Percentiles rank a stretch among this genome's conserved stretches.
These are phyloP conservation scores for Urocitellus parryii DNA, from an alignment of 2,113 vertebrate genomes.

Conservation along the genomic window DNA sequence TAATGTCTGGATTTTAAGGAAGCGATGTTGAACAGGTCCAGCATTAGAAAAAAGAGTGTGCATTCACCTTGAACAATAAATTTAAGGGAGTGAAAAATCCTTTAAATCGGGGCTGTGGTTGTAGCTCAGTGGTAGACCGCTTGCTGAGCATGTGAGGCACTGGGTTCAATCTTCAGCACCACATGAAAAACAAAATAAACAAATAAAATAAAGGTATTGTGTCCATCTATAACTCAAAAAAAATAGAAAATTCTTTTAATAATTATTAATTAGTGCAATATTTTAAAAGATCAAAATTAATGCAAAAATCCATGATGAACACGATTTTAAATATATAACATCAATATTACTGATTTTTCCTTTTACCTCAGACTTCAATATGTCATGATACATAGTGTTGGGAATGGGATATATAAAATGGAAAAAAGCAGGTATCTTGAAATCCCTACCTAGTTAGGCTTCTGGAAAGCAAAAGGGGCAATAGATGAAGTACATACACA, in stretches of 20 bases:
- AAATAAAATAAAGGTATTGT: too few species aligned
- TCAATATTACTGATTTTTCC: background rate
- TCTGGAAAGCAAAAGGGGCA: background rate
- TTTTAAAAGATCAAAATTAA: background rate
- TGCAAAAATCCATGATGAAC: background rate
- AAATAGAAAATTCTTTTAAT: too few species aligned
- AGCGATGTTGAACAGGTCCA: background rate
- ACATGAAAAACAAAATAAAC: too few species aligned
- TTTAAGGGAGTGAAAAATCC: background rate
- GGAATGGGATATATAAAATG: background rate
- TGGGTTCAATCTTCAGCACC: too few species aligned
- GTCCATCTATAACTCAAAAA: too few species aligned
- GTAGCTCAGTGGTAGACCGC: too few species aligned
- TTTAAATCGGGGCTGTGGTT: background rate
- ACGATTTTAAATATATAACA: background rate
- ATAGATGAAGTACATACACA: background rate
- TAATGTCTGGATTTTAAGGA: background rate
- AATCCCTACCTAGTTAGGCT: background rate
- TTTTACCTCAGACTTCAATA: background rate
- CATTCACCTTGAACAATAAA: background rate
- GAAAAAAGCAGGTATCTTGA: background rate
- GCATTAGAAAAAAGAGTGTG: background rate
- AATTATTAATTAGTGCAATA: background rate
- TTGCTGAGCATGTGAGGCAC: too few species aligned
- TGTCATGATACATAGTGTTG: too few species aligned